Base-by-base conservation (phyloP, 2,113 vertebrate genomes). In the Strigops habroptila region DNA sequence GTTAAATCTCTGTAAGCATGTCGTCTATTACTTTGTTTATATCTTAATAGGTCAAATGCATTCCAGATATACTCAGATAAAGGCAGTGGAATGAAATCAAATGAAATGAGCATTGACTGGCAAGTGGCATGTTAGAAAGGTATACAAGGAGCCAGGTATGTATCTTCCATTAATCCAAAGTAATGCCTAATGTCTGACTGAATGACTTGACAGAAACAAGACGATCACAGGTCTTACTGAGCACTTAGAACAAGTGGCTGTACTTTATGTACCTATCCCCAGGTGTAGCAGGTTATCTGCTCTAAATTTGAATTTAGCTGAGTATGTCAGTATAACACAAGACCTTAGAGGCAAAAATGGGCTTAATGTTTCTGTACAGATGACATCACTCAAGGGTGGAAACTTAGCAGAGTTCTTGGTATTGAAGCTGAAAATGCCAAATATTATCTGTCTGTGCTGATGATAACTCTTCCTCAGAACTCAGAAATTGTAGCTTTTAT, bases 291-390 rank as follows among this genome's bases (percentile, higher is more conserved):
- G 21, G 30, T 76, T 85, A 86, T 75, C 43, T 78, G 27, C 44
- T 93, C 77, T 91, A 89, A 83, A 81, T 93, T 22, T 71, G 65
- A 93, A 48, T 86, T 88, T 73, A 57, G 51, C 60, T 68, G 73
- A 86, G 25, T 64, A 16, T 65, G 60, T 63, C 46, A 60, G 75
- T 86, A 93, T 86, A 93, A 71, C 18, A 30, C 77, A 33, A 88
- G 43, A 82, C 17, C 37, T 70, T 63, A 65, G 41, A 53, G 49
- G 19, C 74, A 91, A 95, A 88, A 90, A 64, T 0, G 2, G 51
- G 64, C 62, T 94, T 88, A 93, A 88, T 86, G 65, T 75, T 91
- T 82, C 77, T 39, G 12, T 83, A 48, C 86, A 93, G 55, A 82
- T 82, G 86, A 69, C 48, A 78, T 86, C 35, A 43, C 43, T 84